phyloP scores from a whole-genome alignment of 2,888 invertebrate genomes.

The Campoletis raptor region DNA sequence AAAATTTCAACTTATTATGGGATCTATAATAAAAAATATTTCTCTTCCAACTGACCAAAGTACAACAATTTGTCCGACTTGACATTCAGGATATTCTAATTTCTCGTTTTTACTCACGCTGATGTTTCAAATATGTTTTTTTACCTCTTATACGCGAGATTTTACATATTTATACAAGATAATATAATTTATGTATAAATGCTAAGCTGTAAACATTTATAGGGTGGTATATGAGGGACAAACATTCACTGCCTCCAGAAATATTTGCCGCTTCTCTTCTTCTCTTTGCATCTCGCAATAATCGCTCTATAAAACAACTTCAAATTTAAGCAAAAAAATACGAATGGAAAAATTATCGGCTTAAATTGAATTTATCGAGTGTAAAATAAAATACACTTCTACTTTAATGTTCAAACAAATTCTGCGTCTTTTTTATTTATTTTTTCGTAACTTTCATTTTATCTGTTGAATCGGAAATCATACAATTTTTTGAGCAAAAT shows the following conservation, averaged over 20 bases:
- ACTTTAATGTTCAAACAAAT: background rate
- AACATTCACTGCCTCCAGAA: slow-evolving; percentile 70
- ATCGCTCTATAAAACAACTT: slow-evolving; percentile 13
- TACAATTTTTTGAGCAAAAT: background rate
- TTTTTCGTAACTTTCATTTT: background rate
- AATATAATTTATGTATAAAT: background rate
- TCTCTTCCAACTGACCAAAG: background rate
- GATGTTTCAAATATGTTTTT: background rate
- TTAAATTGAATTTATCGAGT: background rate
- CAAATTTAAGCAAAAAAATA: background rate
- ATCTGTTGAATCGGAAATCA: background rate
- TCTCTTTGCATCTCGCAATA: slow-evolving; percentile 8
- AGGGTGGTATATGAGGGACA: slow-evolving; percentile 64
- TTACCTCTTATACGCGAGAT: background rate
- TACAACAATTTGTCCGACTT: slow-evolving; percentile 46
- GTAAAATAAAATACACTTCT: background rate
- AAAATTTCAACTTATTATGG: background rate
- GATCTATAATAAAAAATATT: slow-evolving; percentile 4
- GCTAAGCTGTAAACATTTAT: slow-evolving; percentile 69
- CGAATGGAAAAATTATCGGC: background rate
- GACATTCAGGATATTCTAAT: slow-evolving; percentile 38
- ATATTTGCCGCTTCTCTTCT: slow-evolving; percentile 69
- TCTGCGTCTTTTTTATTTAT: background rate
- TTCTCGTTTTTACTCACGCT: background rate
- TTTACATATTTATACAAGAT: slow-evolving; percentile 1